These are phyloP conservation scores for Ceratina calcarata DNA, from an alignment of 1,140 invertebrate genomes.

Conservation along the genomic window DNA sequence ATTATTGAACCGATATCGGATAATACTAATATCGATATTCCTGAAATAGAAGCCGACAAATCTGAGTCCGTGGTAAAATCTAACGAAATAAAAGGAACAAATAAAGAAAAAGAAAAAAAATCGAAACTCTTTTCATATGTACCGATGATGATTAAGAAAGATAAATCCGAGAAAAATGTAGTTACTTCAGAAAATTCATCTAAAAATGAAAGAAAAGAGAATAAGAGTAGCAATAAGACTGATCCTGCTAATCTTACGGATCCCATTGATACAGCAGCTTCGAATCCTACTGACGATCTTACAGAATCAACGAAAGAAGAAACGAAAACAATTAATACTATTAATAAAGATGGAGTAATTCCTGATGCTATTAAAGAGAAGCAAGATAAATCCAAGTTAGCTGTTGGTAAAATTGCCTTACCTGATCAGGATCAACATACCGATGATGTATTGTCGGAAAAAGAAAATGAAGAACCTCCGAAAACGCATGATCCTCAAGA, in stretches of 20 bases:
- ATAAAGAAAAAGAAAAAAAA: neutral
- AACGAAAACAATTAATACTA: neutral
- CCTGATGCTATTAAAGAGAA: neutral
- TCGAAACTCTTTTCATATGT: neutral
- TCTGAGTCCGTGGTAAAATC: neutral
- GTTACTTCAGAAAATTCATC: neutral
- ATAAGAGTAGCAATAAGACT: too few species aligned
- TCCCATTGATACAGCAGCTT: too few species aligned
- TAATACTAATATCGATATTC: neutral
- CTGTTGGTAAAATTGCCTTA: neutral
- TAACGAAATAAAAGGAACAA: neutral
- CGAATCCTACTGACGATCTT: too few species aligned
- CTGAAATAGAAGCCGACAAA: neutral
- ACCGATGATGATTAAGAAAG: neutral
- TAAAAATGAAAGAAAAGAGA: too few species aligned
- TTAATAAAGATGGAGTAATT: neutral
- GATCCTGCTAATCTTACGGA: too few species aligned
- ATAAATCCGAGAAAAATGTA: neutral
- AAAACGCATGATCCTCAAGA: neutral
- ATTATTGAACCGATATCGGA: neutral
- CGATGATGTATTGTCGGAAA: neutral
- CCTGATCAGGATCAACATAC: neutral
- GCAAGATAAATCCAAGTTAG: slow-evolving; percentile 19
- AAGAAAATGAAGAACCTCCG: neutral
- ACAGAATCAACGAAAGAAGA: neutral